Evolutionary conservation across 2,113 vertebrate species (phyloP).

Genomic region (Ovibos moschatus): DNA sequence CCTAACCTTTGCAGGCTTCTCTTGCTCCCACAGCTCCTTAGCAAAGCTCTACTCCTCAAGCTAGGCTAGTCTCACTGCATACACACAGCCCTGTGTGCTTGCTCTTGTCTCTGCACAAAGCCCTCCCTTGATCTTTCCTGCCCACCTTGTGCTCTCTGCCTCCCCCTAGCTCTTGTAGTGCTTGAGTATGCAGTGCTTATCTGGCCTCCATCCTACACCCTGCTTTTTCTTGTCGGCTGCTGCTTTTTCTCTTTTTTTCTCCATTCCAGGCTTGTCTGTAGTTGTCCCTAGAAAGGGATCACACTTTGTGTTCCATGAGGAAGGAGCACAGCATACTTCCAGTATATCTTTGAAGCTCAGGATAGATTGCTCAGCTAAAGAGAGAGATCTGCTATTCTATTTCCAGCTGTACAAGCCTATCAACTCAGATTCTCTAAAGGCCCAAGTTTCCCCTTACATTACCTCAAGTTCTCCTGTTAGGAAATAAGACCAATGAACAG

Average conservation of each 20-base stretch:
- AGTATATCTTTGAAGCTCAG: neutral
- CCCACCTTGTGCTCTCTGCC: neutral
- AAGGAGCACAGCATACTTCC: neutral
- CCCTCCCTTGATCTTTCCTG: neutral
- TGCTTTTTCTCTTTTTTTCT: neutral
- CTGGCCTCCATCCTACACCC: neutral
- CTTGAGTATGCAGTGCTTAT: neutral
- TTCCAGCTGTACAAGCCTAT: neutral
- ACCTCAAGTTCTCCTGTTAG: neutral
- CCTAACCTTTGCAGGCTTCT: neutral
- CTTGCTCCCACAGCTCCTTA: neutral
- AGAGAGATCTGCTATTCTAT: neutral
- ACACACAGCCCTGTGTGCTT: neutral
- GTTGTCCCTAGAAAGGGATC: neutral
- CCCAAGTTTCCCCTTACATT: neutral
- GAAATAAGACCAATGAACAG: neutral
- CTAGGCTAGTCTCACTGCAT: neutral
- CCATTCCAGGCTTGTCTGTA: neutral
- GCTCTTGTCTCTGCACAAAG: neutral
- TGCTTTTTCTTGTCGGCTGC: neutral
- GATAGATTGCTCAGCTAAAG: constrained; percentile 23
- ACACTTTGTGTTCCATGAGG: neutral
- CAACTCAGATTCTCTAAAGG: neutral
- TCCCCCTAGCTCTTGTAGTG: neutral
- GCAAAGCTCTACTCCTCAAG: neutral